Conservation (phyloP, 2,797 vertebrate genomes). For the Notolabrus celidotus region DNA sequence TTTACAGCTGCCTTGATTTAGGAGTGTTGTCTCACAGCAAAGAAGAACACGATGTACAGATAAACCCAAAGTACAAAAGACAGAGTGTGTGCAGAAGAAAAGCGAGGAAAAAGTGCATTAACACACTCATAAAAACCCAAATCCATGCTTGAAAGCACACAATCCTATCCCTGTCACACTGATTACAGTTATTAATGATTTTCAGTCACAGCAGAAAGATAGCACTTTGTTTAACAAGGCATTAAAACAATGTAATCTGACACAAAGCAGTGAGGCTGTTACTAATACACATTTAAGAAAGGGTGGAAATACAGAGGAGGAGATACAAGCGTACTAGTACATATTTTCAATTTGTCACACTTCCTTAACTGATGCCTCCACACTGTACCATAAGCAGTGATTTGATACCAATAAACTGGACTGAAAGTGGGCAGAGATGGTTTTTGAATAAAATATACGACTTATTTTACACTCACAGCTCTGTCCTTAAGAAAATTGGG, state of each 20-base stretch:
- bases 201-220: conserved; percentile 19
- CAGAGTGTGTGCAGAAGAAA: conserved; percentile 4
- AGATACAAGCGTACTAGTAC: no score
- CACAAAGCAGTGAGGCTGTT: conserved; percentile 16
- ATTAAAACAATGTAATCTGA: conserved; percentile 13
- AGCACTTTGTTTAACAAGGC: conserved; percentile 35
- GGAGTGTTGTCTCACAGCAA: conserved; percentile 18
- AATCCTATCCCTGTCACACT: neutral
- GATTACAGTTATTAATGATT: conserved; percentile 16
- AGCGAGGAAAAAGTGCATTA: neutral
- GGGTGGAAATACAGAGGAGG: neutral
- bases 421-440: no score
- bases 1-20: conserved; percentile 33
- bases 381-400: no score
- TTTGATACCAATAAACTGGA: no score
- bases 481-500: no score
- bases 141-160: conserved; percentile 1
- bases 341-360: no score
- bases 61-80: neutral
- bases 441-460: no score
- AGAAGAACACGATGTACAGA: conserved; percentile 1
- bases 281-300: conserved; percentile 3
- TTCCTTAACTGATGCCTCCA: no score
- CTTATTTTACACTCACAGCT: no score
- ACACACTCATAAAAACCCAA: neutral